These are phyloP conservation scores for Myotis pilosus DNA, from an alignment of 2,797 vertebrate species.

Conservation along the genomic window DNA sequence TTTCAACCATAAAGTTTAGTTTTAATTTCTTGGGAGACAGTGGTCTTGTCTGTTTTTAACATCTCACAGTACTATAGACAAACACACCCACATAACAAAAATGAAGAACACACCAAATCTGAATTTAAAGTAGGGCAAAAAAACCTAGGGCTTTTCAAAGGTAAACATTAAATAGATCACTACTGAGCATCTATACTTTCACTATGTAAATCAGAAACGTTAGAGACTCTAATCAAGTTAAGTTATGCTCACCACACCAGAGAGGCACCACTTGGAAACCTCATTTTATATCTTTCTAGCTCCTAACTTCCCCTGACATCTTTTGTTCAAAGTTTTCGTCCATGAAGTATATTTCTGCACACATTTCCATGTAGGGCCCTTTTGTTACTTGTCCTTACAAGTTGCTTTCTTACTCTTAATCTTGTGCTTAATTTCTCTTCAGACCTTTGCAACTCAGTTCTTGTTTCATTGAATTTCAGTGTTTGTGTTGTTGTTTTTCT, in stretches of 20 bases:
- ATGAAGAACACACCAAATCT: neutral
- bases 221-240: neutral
- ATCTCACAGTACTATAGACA: neutral
- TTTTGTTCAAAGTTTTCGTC: neutral
- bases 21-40: neutral
- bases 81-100: neutral
- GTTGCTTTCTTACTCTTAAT: neutral
- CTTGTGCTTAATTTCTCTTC: neutral
- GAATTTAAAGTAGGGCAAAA: constrained; percentile 27
- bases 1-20: neutral
- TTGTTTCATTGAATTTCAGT: constrained; percentile 7
- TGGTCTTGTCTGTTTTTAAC: neutral
- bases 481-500: neutral
- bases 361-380: neutral
- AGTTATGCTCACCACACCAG: neutral
- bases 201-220: neutral
- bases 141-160: neutral
- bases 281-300: neutral
- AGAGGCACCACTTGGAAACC: neutral
- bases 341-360: neutral
- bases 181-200: neutral
- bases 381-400: neutral
- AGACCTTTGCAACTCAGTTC: neutral
- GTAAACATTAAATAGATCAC: neutral
- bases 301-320: neutral